Evolutionary conservation across 2,888 invertebrate species (phyloP).

Genomic region (Empis stercorea): DNA sequence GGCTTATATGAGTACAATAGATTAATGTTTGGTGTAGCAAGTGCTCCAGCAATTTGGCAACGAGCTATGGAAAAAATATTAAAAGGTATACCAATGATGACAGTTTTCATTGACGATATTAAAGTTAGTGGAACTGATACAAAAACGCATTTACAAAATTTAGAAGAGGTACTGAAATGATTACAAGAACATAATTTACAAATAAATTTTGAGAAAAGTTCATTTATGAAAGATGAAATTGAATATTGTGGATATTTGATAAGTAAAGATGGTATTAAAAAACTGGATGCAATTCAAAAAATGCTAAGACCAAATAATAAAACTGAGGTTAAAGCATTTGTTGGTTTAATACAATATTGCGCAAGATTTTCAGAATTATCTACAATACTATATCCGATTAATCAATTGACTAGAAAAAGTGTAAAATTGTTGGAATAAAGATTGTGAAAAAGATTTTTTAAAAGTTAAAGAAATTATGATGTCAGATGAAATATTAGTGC

Average conservation of each 20-base stretch:
- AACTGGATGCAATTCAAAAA: constrained; percentile 20
- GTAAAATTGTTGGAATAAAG: constrained; percentile 16
- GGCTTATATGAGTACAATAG: constrained; percentile 25
- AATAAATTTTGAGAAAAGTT: constrained; percentile 22
- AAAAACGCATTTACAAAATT: constrained; percentile 15
- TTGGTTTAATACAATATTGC: constrained; percentile 24
- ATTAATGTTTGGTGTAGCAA: constrained; percentile 27
- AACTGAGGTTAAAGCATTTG: constrained; percentile 17
- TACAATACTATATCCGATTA: constrained; percentile 17
- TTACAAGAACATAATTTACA: constrained; percentile 14
- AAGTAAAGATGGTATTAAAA: constrained; percentile 10
- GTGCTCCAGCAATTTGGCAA: constrained; percentile 27
- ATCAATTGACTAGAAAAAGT: constrained; percentile 14
- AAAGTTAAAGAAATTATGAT: constrained; percentile 15
- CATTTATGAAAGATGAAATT: constrained; percentile 21
- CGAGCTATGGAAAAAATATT: constrained; percentile 23
- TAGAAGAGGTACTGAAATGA: constrained; percentile 16
- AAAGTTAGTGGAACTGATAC: constrained; percentile 17
- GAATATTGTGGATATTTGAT: constrained; percentile 20
- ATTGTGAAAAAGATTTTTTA: constrained; percentile 16
- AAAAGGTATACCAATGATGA: constrained; percentile 18
- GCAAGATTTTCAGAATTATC: constrained; percentile 10
- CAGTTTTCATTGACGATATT: constrained; percentile 22
- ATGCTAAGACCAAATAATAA: constrained; percentile 13
- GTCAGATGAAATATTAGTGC: constrained; percentile 5